phyloP scores from a whole-genome alignment of 2,888 invertebrate species.

The Cacoxenus indagator region DNA sequence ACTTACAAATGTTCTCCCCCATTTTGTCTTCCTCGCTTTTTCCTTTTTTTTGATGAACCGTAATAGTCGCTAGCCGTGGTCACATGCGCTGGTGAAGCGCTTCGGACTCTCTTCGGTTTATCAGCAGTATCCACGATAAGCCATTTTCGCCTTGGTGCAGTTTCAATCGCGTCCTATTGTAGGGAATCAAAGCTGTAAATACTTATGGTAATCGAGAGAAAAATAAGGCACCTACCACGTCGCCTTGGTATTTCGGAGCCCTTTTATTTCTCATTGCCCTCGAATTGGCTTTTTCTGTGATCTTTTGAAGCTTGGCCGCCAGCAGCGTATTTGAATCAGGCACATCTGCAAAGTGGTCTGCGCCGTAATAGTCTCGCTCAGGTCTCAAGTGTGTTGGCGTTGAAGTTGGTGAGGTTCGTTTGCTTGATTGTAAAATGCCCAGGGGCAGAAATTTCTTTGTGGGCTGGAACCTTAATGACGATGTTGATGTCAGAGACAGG shows the following conservation, averaged over 20 bases:
- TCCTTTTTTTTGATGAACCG: not conserved
- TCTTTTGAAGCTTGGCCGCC: too few species aligned
- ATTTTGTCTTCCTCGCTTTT: not conserved
- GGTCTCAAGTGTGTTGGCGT: not conserved
- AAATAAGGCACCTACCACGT: too few species aligned
- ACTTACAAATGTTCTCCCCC: not conserved
- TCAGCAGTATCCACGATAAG: not conserved
- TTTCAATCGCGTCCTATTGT: not conserved
- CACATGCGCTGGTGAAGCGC: not conserved
- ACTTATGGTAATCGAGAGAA: too few species aligned
- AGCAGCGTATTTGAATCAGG: too few species aligned
- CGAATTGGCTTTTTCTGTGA: too few species aligned
- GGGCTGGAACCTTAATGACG: slow-evolving; percentile 50
- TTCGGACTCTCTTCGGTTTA: not conserved
- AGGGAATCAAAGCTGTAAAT: not conserved
- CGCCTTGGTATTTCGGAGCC: too few species aligned
- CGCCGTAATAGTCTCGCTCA: not conserved
- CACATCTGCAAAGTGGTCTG: too few species aligned
- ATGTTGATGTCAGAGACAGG: slow-evolving; percentile 48
- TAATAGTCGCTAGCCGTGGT: not conserved
- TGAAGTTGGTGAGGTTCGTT: slow-evolving; percentile 11
- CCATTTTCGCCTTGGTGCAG: not conserved
- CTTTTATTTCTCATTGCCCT: too few species aligned
- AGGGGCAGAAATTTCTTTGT: slow-evolving; percentile 47
- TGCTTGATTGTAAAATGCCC: not conserved